Percentiles rank a stretch among this genome's conserved stretches.
These are phyloP conservation scores for Pelobates fuscus DNA, from an alignment of 2,113 vertebrate genomes.

Conservation along the genomic window DNA sequence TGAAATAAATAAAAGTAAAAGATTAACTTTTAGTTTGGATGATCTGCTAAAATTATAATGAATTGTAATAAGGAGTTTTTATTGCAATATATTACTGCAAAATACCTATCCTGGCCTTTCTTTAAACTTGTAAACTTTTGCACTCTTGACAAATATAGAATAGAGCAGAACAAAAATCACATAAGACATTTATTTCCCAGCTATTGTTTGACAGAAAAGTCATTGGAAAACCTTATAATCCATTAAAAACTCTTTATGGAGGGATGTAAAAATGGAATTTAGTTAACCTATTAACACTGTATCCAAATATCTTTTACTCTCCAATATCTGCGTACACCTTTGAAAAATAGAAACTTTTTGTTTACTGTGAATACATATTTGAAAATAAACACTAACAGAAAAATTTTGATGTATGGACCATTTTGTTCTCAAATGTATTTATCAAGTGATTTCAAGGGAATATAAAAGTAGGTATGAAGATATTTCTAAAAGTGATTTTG, in stretches of 20 bases:
- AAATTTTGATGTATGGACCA: conserved; percentile 9
- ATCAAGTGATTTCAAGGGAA: conserved; percentile 8
- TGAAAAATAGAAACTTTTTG: conserved; percentile 4
- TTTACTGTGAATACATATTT: conserved; percentile 19
- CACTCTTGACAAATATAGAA: conserved; percentile 32
- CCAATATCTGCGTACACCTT: not conserved
- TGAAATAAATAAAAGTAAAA: conserved; percentile 2
- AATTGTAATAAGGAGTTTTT: conserved; percentile 20
- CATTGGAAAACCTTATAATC: conserved; percentile 20
- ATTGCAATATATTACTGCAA: conserved; percentile 22
- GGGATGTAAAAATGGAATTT: conserved; percentile 34
- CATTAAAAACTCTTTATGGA: conserved; percentile 21
- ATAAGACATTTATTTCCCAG: conserved; percentile 41
- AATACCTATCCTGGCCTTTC: conserved; percentile 42
- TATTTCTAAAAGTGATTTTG: conserved; percentile 26
- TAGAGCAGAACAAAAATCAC: conserved; percentile 31
- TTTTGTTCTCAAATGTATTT: not conserved
- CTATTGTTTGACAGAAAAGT: conserved; percentile 31
- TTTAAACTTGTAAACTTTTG: conserved; percentile 42
- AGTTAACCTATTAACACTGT: conserved; percentile 31
- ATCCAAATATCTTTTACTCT: conserved; percentile 15
- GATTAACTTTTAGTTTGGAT: conserved; percentile 3
- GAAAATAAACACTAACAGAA: not conserved
- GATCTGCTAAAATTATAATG: conserved; percentile 22
- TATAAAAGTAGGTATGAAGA: conserved; percentile 2